Conservation (phyloP, 2,888 invertebrate species). For the Zhuqinia jingwanae region DNA sequence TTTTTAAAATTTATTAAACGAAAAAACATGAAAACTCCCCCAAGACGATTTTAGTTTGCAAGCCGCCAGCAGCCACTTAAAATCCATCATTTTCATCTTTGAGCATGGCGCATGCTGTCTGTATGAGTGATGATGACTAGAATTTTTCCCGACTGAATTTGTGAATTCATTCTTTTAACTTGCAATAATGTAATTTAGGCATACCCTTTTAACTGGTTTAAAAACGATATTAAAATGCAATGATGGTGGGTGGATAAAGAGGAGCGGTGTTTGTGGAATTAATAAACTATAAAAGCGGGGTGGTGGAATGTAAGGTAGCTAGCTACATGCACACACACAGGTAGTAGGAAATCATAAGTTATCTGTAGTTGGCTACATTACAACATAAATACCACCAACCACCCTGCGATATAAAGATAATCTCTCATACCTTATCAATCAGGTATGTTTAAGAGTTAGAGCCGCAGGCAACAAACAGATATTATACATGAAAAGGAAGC, state of each 20-base stretch:
- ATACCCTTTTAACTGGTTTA: too few relatives aligned
- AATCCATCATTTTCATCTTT: too few relatives aligned
- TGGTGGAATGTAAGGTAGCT: not conserved
- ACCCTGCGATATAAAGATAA: not conserved
- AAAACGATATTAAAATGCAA: not conserved
- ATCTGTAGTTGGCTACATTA: too few relatives aligned
- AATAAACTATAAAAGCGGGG: not conserved
- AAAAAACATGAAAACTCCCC: not conserved
- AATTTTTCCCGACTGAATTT: too few relatives aligned
- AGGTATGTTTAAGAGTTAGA: not conserved
- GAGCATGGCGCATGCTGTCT: too few relatives aligned
- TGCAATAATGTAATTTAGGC: too few relatives aligned
- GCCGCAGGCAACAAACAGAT: not conserved
- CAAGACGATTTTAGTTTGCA: not conserved
- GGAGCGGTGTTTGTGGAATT: not conserved
- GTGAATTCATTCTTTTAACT: too few relatives aligned
- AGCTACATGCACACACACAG: too few relatives aligned
- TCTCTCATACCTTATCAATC: constrained; percentile 12
- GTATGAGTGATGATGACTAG: too few relatives aligned
- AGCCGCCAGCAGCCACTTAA: not conserved
- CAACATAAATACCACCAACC: not conserved
- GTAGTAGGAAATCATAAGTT: constrained; percentile 23
- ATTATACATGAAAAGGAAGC: constrained; percentile 21
- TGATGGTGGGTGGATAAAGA: constrained; percentile 16
- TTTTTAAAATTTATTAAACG: not conserved